Base-by-base conservation (phyloP, 1,140 invertebrate species). In the Hypothenemus hampei region DNA sequence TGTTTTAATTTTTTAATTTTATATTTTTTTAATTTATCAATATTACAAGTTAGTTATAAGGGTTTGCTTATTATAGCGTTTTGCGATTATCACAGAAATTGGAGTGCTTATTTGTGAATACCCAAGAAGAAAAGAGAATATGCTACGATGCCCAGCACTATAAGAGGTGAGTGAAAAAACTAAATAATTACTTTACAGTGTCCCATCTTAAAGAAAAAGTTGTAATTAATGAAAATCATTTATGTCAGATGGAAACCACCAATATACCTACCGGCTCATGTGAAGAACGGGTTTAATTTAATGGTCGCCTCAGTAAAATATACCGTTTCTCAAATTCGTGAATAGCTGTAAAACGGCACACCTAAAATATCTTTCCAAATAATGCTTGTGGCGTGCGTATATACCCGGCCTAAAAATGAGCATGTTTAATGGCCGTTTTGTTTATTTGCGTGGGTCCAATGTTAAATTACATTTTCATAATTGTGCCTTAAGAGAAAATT, bases 111-210 rank as follows among this genome's bases (percentile, higher is more conserved):
- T n/a, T 13, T 31, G 26, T 16, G 35, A 37, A 37, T 1, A 37
- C 7, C 16, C 40, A 11, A 11, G 26, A 13, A 37, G 35, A 20
- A n/a, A 45, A 15, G 52, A 65, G 59, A 64, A 63, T 51, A 68
- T 67, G 60, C 46, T 65, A 69, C 63, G 57, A 69, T 69, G 67
- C 67, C 67, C 48, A 69, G 67, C 57, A 69, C 67, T 63, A 69
- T 69, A 63, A 68, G 67, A 69, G 67, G 67, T 69, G 61, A 65
- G 67, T 63, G 16, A 15, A 18, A 8, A 19, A n/a, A 1, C 18
- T 37, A 0, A 29, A 7, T 47, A 43, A n/a, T n/a, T 31, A 31
- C 10, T 40, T 16, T 40, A 16, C 19, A 20, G n/a, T n/a, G n/a
- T n/a, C n/a, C n/a, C n/a, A n/a, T n/a, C n/a, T n/a, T n/a, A n/a